Evolutionary conservation across 2,797 vertebrate genomes (phyloP).

Genomic region (Muscicapa striata): DNA sequence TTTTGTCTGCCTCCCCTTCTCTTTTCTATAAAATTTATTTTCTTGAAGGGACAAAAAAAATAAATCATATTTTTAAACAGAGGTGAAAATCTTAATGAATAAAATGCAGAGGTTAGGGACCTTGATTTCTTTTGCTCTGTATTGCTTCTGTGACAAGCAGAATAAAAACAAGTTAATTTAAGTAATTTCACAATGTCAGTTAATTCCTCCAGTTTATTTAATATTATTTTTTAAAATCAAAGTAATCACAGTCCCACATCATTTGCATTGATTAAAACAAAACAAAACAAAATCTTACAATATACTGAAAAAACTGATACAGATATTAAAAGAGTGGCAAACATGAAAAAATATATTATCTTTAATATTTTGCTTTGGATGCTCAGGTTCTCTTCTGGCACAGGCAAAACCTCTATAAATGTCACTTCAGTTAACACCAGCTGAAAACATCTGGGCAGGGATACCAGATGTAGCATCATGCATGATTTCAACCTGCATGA

Average conservation of each 20-base stretch:
- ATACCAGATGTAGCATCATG: neutral
- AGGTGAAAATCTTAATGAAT: neutral
- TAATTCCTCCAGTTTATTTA: constrained; percentile 23
- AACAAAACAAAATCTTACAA: neutral
- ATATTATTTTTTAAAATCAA: neutral
- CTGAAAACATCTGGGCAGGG: neutral
- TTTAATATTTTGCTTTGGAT: neutral
- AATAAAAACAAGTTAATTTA: neutral
- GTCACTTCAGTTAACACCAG: neutral
- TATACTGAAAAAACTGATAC: neutral
- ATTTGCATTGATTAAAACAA: neutral
- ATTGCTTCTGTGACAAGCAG: neutral
- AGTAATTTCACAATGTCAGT: neutral
- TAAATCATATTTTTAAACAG: neutral
- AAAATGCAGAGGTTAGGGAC: neutral
- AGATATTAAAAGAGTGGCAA: neutral
- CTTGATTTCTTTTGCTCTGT: neutral
- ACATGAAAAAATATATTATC: neutral
- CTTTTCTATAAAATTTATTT: neutral
- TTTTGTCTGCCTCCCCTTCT: neutral
- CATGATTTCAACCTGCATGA: rapidly evolving
- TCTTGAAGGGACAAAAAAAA: neutral
- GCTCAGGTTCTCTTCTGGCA: neutral
- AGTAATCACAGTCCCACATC: neutral
- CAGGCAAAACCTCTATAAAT: neutral